Evolutionary conservation across 2,113 vertebrate species (phyloP).

Genomic region (cat (Felis catus)): DNA sequence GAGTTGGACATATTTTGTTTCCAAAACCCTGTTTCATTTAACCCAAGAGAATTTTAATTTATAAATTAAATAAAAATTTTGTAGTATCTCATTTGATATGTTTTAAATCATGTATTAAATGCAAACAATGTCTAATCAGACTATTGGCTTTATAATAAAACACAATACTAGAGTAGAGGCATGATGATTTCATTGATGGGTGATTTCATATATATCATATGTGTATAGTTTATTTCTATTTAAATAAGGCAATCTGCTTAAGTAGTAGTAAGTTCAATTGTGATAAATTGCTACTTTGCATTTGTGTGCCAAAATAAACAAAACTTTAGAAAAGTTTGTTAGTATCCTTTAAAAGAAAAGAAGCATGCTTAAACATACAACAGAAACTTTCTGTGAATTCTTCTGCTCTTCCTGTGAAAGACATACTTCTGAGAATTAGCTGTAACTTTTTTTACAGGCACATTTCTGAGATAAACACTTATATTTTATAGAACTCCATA

Average conservation of each 20-base stretch:
- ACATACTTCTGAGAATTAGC: background rate
- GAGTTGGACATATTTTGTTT: background rate
- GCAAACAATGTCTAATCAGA: background rate
- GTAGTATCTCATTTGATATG: background rate
- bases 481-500: background rate
- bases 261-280: conserved; percentile 46
- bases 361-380: background rate
- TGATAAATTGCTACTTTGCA: background rate
- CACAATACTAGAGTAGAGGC: background rate
- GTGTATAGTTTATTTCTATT: background rate
- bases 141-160: background rate
- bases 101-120: background rate
- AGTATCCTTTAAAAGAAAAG: conserved; percentile 1
- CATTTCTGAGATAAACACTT: conserved; percentile 33
- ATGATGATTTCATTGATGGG: background rate
- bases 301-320: background rate
- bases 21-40: conserved; percentile 43
- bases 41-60: background rate
- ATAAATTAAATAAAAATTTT: conserved; percentile 24
- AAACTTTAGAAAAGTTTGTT: background rate
- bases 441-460: conserved; percentile 74
- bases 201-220: background rate
- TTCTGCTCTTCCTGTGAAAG: conserved; percentile 8
- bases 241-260: background rate
- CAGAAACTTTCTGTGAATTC: background rate